Evolutionary conservation across 2,113 vertebrate species (phyloP).

Genomic region (Odocoileus hemionus): DNA sequence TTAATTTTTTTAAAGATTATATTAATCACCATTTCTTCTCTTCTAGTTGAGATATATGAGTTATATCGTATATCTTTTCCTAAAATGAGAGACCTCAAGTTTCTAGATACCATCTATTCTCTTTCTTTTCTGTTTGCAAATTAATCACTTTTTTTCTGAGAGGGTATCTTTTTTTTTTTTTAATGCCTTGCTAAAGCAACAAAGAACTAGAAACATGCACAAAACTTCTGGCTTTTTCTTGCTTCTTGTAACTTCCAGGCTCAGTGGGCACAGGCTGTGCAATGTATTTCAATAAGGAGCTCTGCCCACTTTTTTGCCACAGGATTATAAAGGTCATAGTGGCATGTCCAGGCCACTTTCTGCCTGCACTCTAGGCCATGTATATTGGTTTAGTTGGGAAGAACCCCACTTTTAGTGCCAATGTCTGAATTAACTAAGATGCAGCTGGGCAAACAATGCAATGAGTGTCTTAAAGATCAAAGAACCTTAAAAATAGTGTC

Average conservation of each 20-base stretch:
- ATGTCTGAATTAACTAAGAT: not conserved
- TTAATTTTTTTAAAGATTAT: not conserved
- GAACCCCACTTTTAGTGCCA: not conserved
- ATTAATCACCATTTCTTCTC: not conserved
- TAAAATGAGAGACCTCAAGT: not conserved
- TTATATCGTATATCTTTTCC: not conserved
- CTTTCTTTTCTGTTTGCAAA: not conserved
- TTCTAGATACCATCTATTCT: not conserved
- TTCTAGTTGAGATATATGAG: not conserved
- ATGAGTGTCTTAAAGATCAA: not conserved
- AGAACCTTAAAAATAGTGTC: not conserved
- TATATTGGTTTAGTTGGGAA: not conserved
- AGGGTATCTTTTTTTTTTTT: not conserved
- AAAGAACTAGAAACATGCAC: not conserved
- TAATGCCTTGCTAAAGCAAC: not conserved
- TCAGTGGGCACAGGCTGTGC: not conserved
- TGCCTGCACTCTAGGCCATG: not conserved
- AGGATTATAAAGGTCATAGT: not conserved
- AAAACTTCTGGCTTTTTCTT: not conserved
- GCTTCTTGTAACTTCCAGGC: not conserved
- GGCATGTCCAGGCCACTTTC: too few relatives aligned
- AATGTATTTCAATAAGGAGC: not conserved
- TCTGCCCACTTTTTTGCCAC: not conserved
- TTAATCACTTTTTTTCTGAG: not conserved
- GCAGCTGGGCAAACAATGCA: not conserved